These are phyloP conservation scores for Heliopora coerulea DNA, from an alignment of 92 coral and sea anemone genomes.

Conservation along the genomic window DNA sequence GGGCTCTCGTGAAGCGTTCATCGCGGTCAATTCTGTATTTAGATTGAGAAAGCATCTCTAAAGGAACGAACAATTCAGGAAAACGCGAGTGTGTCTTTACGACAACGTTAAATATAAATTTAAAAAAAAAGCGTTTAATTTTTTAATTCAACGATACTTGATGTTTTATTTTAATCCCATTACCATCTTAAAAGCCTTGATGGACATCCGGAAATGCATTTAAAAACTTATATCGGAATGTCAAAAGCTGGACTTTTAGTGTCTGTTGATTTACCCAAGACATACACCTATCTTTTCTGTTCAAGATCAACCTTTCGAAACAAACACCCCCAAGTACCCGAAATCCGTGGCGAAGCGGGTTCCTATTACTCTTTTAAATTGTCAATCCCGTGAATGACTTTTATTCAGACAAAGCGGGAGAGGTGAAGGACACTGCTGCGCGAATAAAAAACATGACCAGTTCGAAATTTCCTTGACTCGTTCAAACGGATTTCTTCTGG, in stretches of 20 bases:
- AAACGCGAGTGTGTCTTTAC: too few relatives aligned
- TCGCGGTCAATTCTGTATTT: too few relatives aligned
- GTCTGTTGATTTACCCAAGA: neutral
- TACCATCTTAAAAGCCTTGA: neutral
- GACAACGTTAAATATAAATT: too few relatives aligned
- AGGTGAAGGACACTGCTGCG: neutral
- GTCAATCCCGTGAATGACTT: neutral
- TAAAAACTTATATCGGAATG: neutral
- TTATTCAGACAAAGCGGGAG: neutral
- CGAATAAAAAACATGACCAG: neutral
- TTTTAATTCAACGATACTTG: neutral
- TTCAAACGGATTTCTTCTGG: neutral
- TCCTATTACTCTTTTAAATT: neutral
- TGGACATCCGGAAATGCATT: constrained; percentile 2
- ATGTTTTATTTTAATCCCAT: neutral
- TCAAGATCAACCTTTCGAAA: neutral
- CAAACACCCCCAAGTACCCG: neutral
- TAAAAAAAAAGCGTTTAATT: neutral
- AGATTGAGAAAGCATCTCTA: too few relatives aligned
- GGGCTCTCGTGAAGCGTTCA: neutral
- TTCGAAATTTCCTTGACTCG: neutral
- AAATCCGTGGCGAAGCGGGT: neutral
- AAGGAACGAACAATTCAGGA: too few relatives aligned
- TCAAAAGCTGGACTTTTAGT: neutral
- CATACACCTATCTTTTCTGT: neutral